Evolutionary conservation across 2,888 invertebrate genomes (phyloP), one percentile per base, ranked within the genome.

Genomic region (Diachrysia chrysitis): DNA sequence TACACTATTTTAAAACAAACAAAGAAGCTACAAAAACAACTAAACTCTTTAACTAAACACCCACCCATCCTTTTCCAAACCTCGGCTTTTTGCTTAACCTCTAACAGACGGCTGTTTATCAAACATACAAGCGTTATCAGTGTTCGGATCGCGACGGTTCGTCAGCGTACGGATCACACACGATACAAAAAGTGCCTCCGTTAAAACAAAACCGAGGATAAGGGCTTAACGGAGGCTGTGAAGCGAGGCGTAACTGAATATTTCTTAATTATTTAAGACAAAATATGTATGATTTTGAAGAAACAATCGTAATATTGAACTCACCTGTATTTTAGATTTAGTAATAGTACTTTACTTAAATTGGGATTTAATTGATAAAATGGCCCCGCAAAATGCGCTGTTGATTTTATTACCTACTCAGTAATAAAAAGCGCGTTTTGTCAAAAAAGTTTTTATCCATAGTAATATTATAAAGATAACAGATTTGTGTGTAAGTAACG

Each of bases 91-190:
- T 17, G 42, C 59, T 23, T 55, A 23, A 32, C 46, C 59, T 29
- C 12, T 7, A 46, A 46, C 75, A 83, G 72, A 72, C 75, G 58
- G 57, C 58, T 57, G 64, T 66, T 72, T 66, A 76, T 76, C 79
- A 74, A 72, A 76, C 67, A 70, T 56, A 73, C 74, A 67, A 32
- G 61, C 66, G 63, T 59, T 76, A 76, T 79, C 63, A 61, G 59
- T 58, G 66, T 55, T 70, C 32, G 51, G 53, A 73, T 73, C 73
- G 51, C 57, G 6, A 29, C 51, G 60, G 61, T 68, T 58, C 69
- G 62, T 80, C 82, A 82, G 32, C 58, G 55, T 16, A 12, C 29
- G 69, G 82, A 81, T 77, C 81, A 71, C 82, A 81, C 81, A 71
- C 80, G 72, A 65, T 61, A 75, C 59, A 81, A 77, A 75, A 79